Evolutionary conservation across 2,113 vertebrate species (phyloP).

Genomic region (Pavo muticus): DNA sequence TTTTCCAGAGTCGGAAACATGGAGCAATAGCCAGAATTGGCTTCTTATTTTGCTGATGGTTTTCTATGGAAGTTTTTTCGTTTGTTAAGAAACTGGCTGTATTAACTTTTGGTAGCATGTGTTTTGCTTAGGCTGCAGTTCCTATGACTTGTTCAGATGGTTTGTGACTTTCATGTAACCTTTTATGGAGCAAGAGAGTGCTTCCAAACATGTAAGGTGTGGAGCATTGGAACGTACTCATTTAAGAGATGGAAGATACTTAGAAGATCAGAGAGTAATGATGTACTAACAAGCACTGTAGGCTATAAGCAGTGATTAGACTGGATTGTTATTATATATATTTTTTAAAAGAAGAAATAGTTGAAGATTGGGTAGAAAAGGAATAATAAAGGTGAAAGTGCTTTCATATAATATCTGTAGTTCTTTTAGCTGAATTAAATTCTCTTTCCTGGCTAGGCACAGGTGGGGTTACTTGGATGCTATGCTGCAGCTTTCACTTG

Average conservation of each 20-base stretch:
- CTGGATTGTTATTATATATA: not conserved
- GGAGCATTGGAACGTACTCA: not conserved
- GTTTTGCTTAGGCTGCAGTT: slow-evolving; percentile 14
- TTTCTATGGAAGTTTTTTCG: not conserved
- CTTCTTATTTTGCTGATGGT: not conserved
- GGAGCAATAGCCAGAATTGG: not conserved
- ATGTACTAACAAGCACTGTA: not conserved
- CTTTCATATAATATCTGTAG: not conserved
- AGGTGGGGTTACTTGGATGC: not conserved
- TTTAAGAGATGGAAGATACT: not conserved
- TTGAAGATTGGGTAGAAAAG: not conserved
- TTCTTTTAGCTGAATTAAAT: not conserved
- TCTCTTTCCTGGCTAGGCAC: not conserved
- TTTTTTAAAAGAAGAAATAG: not conserved
- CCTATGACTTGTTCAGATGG: not conserved
- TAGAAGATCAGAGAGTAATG: not conserved
- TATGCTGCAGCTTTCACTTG: not conserved
- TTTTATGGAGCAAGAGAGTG: not conserved
- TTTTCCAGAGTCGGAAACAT: not conserved
- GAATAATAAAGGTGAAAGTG: not conserved
- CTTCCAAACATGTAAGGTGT: not conserved
- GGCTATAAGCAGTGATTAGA: not conserved
- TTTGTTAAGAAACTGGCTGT: not conserved
- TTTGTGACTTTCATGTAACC: not conserved
- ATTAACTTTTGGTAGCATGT: not conserved